Evolutionary conservation across 2,113 vertebrate species (phyloP).

Genomic region (Aepyceros melampus): DNA sequence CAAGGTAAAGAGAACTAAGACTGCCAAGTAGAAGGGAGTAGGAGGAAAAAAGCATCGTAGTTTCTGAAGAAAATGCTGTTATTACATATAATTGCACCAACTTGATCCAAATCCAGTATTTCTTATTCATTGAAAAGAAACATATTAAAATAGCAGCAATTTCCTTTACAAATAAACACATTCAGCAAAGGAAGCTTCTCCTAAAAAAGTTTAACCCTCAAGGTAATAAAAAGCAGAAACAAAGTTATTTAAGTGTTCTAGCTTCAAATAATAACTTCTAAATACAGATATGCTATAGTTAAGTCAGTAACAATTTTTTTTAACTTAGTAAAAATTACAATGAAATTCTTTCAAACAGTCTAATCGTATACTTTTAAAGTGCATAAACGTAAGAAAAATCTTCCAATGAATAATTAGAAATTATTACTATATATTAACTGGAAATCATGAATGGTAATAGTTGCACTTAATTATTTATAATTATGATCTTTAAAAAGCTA

Average conservation of each 20-base stretch:
- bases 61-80: constrained; percentile 36
- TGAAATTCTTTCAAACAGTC: neutral
- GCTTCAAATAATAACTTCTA: constrained; percentile 39
- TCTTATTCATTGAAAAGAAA: constrained; percentile 54
- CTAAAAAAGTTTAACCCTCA: constrained; percentile 7
- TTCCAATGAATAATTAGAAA: neutral
- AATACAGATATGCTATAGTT: neutral
- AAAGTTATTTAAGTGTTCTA: constrained; percentile 18
- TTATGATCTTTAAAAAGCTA: neutral
- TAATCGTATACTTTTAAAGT: neutral
- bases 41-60: constrained; percentile 4
- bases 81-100: constrained; percentile 42
- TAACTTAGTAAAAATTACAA: neutral
- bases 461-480: neutral
- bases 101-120: constrained; percentile 39
- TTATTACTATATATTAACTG: neutral
- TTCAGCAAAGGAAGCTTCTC: constrained; percentile 7
- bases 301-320: neutral
- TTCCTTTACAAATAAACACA: constrained; percentile 51
- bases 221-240: constrained; percentile 26
- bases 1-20: neutral
- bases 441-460: neutral
- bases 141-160: constrained; percentile 46
- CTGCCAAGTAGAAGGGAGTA: constrained; percentile 34
- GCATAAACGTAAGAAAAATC: neutral